Percentiles rank a stretch among this genome's conserved stretches.
Conservation (phyloP, 2,888 invertebrate genomes). For the Unio pictorum region DNA sequence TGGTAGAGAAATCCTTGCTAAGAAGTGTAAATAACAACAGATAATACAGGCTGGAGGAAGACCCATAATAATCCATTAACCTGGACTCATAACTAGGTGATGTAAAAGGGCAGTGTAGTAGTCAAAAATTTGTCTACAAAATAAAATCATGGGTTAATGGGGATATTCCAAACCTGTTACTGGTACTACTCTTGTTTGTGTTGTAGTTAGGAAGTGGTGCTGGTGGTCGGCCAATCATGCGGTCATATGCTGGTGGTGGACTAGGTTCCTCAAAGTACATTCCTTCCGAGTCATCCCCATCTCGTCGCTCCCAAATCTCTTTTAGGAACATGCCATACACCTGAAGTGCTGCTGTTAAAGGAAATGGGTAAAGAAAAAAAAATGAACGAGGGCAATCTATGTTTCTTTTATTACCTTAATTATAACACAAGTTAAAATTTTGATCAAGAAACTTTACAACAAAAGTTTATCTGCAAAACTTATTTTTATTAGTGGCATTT, state of each 20-base stretch:
- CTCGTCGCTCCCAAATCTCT: slow-evolving; percentile 96
- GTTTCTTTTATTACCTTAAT: too few species aligned
- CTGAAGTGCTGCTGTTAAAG: slow-evolving; percentile 82
- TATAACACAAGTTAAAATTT: too few species aligned
- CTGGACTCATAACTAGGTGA: too few species aligned
- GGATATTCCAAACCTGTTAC: slow-evolving; percentile 50
- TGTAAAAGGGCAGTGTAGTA: too few species aligned
- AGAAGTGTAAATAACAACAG: too few species aligned
- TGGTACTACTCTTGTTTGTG: slow-evolving; percentile 57
- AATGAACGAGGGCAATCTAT: too few species aligned
- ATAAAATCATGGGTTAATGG: not conserved
- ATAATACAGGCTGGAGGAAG: too few species aligned
- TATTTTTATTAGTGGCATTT: too few species aligned
- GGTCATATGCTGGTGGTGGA: slow-evolving; percentile 53
- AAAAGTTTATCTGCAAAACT: too few species aligned
- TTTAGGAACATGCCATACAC: slow-evolving; percentile 93
- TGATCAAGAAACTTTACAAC: too few species aligned
- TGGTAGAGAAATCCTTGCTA: too few species aligned
- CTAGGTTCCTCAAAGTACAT: slow-evolving; percentile 46
- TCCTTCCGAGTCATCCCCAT: slow-evolving; percentile 75
- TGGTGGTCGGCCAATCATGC: slow-evolving; percentile 55
- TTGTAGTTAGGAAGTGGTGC: slow-evolving; percentile 57
- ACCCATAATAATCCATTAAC: too few species aligned
- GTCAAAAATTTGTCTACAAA: not conserved
- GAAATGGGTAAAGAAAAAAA: slow-evolving; percentile 1